Conservation (phyloP, 2,797 vertebrate genomes). For the Pipistrellus pygmaeus region DNA sequence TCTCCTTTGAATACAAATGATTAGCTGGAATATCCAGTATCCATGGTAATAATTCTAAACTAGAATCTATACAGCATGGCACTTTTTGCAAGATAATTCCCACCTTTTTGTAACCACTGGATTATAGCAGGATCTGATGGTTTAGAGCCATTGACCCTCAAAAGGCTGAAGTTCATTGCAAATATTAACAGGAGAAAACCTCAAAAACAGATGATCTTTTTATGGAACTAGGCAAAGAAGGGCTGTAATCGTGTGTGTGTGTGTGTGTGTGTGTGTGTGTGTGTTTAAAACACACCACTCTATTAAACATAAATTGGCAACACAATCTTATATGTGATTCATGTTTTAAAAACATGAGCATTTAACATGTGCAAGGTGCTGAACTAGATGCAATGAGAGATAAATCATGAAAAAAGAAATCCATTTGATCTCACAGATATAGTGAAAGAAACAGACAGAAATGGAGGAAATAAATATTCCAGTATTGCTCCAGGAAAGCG, state of each 20-base stretch:
- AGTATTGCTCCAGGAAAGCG: background rate
- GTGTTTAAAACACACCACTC: background rate
- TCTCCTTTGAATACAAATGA: background rate
- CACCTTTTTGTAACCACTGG: background rate
- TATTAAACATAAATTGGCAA: conserved; percentile 52
- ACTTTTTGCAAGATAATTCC: background rate
- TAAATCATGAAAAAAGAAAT: background rate
- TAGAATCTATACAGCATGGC: background rate
- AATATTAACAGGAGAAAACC: conserved; percentile 61
- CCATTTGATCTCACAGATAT: background rate
- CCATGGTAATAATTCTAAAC: background rate
- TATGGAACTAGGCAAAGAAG: conserved; percentile 54
- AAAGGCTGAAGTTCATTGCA: conserved; percentile 57
- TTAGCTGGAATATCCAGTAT: background rate
- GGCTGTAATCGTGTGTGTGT: background rate
- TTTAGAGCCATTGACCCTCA: background rate
- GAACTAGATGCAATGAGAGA: background rate
- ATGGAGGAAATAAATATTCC: background rate
- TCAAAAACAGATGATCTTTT: conserved; percentile 62
- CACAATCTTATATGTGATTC: background rate
- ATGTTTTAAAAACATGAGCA: background rate
- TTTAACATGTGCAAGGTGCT: background rate
- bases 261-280: no score
- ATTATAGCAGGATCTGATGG: background rate
- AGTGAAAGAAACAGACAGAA: background rate